Evolutionary conservation across 2,797 vertebrate genomes (phyloP), one percentile per base, ranked within the genome.

Genomic region (Urosaurus nigricauda): DNA sequence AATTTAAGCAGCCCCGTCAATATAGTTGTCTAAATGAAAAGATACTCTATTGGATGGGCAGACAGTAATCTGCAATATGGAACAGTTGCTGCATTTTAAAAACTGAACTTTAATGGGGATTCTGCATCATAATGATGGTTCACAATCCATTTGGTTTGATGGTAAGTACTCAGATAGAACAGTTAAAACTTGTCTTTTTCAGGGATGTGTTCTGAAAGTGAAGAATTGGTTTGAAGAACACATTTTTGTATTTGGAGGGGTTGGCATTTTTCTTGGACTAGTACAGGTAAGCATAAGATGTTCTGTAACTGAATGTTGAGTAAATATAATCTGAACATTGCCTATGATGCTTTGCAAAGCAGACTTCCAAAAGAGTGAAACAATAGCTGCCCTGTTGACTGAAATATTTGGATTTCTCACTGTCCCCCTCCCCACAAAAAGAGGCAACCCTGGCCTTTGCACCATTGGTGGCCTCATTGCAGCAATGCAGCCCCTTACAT

Each of bases 181-280:
- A 21, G 40, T 37, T 71, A 71, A n/a, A 47, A 78, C 51, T 47
- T 83, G 73, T 79, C 7, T 65, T 37, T 37, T 58, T 68, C 86
- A 95, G 94, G 93, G 93, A 40, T 92, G 87, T 4, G 13, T 90
- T 82, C 56, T 80, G 84, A 94, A 91, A 19, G 37, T 93, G 29
- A 88, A 87, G 53, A 37, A 3, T 3, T 90, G 93, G 94, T 70
- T 60, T 26, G 65, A 89, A 37, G 87, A 90, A 4, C 83, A 87
- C 35, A 70, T 91, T 74, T 51, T 16, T 60, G 3, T 94, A 51
- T 86, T 71, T 83, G 87, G 86, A 68, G 89, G 77, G 1, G 26
- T 80, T 84, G 91, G 79, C 1, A 3, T 29, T 3, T 92, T 88
- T 0, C 7, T 91, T 51, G 88, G 77, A 35, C 60, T 93, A 87